Percentiles rank a stretch among this genome's conserved stretches.
These are phyloP conservation scores for Lophura nycthemera DNA, from an alignment of 2,113 vertebrate genomes.

Conservation along the genomic window DNA sequence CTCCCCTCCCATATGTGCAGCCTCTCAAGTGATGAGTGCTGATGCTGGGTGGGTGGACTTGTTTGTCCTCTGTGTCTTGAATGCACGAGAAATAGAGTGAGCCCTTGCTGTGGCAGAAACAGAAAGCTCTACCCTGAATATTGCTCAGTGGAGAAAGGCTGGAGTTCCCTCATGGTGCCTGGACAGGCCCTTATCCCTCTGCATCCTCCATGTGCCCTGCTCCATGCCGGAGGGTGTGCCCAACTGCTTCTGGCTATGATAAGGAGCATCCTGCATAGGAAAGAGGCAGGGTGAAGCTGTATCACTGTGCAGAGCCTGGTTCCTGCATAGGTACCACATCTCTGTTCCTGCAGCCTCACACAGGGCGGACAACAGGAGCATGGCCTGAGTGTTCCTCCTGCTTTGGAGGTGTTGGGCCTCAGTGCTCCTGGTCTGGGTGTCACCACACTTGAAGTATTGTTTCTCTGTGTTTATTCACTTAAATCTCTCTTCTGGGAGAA, in stretches of 20 bases:
- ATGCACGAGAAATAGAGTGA: not conserved
- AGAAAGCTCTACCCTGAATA: not conserved
- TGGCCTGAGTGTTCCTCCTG: not conserved
- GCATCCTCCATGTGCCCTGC: not conserved
- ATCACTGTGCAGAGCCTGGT: not conserved
- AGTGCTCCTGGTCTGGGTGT: no score
- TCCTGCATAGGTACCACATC: not conserved
- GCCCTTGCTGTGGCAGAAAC: not conserved
- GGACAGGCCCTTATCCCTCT: not conserved
- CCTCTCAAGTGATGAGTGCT: fast-evolving
- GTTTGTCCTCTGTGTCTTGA: not conserved
- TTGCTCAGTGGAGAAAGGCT: not conserved
- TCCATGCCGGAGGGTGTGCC: not conserved
- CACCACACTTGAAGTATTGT: not conserved
- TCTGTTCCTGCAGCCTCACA: not conserved
- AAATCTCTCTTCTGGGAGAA: not conserved
- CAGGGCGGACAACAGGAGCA: no score
- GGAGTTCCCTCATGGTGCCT: not conserved
- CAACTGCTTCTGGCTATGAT: not conserved
- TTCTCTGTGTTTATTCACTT: not conserved
- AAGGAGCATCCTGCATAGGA: not conserved
- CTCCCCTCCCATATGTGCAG: fast-evolving
- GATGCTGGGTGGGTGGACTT: fast-evolving
- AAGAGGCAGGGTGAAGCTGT: not conserved
- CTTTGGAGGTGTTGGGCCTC: no score